phyloP scores from a whole-genome alignment of 2,113 vertebrate species.

The Corythaeola cristata region DNA sequence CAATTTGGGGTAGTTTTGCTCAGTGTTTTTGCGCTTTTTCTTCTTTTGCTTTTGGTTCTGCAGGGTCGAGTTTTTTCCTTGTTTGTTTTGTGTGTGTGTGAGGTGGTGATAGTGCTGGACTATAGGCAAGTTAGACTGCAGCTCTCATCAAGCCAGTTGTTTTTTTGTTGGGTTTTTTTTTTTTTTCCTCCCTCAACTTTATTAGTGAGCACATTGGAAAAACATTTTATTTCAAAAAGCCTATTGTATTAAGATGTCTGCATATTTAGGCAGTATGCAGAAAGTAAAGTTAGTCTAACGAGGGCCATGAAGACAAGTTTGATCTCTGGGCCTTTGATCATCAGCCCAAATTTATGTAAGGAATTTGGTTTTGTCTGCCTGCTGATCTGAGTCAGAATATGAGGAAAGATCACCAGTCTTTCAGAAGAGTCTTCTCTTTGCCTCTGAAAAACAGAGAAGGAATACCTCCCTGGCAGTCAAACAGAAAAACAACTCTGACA shows the following conservation, averaged over 20 bases:
- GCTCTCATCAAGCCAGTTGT: background rate
- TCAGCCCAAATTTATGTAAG: background rate
- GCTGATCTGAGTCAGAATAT: background rate
- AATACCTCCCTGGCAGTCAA: background rate
- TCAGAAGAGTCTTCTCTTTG: background rate
- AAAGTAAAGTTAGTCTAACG: background rate
- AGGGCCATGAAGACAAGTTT: background rate
- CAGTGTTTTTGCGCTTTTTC: background rate
- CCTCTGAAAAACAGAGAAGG: background rate
- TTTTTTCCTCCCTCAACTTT: background rate
- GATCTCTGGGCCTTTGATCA: background rate
- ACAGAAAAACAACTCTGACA: background rate
- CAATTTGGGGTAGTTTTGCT: background rate
- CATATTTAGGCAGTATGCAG: background rate
- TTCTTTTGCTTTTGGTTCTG: background rate
- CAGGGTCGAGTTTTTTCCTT: background rate
- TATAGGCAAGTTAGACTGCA: background rate
- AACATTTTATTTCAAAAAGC: background rate
- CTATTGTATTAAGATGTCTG: background rate
- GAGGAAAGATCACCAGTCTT: background rate
- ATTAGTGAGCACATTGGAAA: background rate
- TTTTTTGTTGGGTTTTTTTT: background rate
- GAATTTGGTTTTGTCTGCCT: background rate
- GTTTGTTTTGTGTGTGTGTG: background rate
- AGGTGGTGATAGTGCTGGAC: background rate